Base-by-base conservation (phyloP, 2,797 vertebrate genomes). In the Thaleichthys pacificus region DNA sequence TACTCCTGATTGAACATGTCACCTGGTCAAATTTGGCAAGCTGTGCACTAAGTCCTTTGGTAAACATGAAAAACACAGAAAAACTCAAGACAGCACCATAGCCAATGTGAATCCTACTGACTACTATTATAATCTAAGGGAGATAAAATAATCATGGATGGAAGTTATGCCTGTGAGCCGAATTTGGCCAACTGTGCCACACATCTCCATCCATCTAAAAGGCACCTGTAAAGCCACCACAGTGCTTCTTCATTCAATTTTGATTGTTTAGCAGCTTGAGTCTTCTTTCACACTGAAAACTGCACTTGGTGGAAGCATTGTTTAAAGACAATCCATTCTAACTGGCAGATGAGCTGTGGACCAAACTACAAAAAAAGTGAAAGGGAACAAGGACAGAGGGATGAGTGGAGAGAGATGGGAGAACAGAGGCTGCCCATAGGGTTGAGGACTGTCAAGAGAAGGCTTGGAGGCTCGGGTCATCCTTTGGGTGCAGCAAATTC, bases 141-240 rank as follows among this genome's bases (percentile, higher is more conserved):
- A 32, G 30, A 80, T 72, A 22, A 70, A 51, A 68, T 19, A 56
- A 57, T 71, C 47, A 70, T 66, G 21, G 51, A 72, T 54, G 61
- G 7, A 70, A 42, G 38, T 30, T 58, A 21, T 69, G 32, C 49
- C 58, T 42, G 21, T 73, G 61, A 54, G 58, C 60, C 61, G 58
- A 61, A 22, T 35, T 47, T n/a, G 67, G 67, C 38, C 12, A 30
- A 12, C 21, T 35, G 15, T 14, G 6, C 42, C 28, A 62, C 57
- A 74, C 38, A 66, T 65, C 42, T n/a, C 82, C 56, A 71, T 61
- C 78, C 67, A 68, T 67, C 51, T 69, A 54, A 95, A 47, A 95
- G 94, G 93, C 94, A 95, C 93, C 73, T 19, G 71, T 88, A 83
- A 88, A 89, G 83, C 87, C 87, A 89, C 80, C 69, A 85, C 87